A percentile compares a stretch with the other conserved stretches of the same genome.
These are phyloP conservation scores for Rhegmatorhina hoffmannsi DNA, from an alignment of 2,113 vertebrate species.

Conservation along the genomic window DNA sequence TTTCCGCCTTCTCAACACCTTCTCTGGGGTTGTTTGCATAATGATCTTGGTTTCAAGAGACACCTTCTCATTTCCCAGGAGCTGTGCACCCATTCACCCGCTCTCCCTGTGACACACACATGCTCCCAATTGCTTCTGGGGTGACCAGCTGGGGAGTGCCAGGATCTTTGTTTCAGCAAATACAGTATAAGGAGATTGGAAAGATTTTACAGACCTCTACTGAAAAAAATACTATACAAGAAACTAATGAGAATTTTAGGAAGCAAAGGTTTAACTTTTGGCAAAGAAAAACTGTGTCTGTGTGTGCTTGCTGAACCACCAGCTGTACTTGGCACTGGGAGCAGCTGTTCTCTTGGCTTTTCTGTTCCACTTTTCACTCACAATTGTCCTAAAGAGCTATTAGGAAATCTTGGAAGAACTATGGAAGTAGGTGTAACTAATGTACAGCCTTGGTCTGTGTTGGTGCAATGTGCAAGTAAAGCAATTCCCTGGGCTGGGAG, in stretches of 20 bases:
- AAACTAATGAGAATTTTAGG: background rate
- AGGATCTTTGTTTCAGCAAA: background rate
- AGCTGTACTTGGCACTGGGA: background rate
- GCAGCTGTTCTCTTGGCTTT: background rate
- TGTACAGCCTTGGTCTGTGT: background rate
- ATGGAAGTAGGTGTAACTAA: background rate
- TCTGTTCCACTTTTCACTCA: background rate
- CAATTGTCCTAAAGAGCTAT: background rate
- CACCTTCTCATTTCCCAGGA: background rate
- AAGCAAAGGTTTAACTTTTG: background rate
- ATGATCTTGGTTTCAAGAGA: background rate
- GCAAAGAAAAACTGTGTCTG: background rate
- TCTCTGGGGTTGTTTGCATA: background rate
- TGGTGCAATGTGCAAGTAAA: background rate
- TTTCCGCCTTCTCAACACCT: background rate
- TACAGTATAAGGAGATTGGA: background rate
- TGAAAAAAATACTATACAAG: background rate
- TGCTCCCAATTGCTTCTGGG: background rate
- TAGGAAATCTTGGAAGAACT: background rate
- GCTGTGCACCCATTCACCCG: background rate
- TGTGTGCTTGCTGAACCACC: background rate
- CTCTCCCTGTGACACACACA: background rate
- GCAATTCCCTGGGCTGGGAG: background rate
- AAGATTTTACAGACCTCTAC: background rate
- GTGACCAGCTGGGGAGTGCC: rapidly evolving